Evolutionary conservation across 2,797 vertebrate genomes (phyloP), one percentile per base, ranked within the genome.

Genomic region (Cetoscarus ocellatus): DNA sequence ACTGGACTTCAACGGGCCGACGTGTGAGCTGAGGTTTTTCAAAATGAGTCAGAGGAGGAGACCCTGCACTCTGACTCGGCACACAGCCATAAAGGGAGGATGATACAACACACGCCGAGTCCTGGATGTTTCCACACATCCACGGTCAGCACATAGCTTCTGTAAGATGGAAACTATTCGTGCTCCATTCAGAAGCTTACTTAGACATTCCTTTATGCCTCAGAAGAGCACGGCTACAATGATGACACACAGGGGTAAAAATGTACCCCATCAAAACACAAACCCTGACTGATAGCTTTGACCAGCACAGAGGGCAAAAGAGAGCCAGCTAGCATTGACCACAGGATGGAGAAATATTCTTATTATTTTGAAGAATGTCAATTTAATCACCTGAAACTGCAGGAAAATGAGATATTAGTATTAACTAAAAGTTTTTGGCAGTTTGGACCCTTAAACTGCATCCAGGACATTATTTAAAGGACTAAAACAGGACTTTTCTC

Each of bases 101-200:
- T 13, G 19, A 34, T 34, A 27, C 45, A 38, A 58, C 8, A 27
- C 14, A 18, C 7, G 17, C 51, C 57, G 10, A 45, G 10, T 35
- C 9, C 18, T 11, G 12, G 45, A 14, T 57, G 14, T 54, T 59
- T 67, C 42, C 60, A 77, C 75, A 78, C 56, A 56, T 61, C 57
- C 34, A 38, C 61, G n/a, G 45, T 59, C 40, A 1, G 35, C 36
- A 35, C 52, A 51, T 77, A 27, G 42, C 35, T 61, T 78, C 54
- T 11, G 54, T 70, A 64, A 77, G 17, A 77, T 50, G 72, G 73
- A 69, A 79, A 83, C 53, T 75, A 80, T 65, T 71, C 45, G 43
- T 34, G 51, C 56, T 80, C 64, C 72, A 67, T 80, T 82, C 67
- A 69, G 49, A 44, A 39, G 47, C 61, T 51, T 52, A 36, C 81